Evolutionary conservation across 92 coral and sea anemone species (phyloP).

Genomic region (Porites cylindrica): DNA sequence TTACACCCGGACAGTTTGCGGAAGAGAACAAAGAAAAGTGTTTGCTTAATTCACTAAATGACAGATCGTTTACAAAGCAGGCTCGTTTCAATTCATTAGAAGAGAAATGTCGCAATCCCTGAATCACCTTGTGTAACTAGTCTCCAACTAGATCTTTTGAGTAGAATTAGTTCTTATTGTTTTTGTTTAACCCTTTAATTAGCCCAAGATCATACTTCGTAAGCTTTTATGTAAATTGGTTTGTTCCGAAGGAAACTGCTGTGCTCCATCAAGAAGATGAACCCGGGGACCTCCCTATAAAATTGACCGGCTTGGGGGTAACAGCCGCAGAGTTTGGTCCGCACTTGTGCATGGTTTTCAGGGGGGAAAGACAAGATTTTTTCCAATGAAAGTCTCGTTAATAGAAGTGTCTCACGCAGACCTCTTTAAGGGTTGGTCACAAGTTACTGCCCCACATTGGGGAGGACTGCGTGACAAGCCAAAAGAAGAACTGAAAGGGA

Average conservation of each 20-base stretch:
- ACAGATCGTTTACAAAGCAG: constrained; percentile 5
- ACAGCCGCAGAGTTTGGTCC: no score
- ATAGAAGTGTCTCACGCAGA: no score
- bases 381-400: no score
- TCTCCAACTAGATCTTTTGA: background rate
- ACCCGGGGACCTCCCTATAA: no score
- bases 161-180: background rate
- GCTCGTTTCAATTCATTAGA: background rate
- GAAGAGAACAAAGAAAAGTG: background rate
- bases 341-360: no score
- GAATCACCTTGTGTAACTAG: constrained; percentile 3
- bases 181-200: background rate
- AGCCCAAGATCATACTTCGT: background rate
- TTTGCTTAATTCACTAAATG: constrained; percentile 7
- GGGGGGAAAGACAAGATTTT: no score
- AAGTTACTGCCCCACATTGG: no score
- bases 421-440: no score
- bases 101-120: background rate
- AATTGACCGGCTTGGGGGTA: no score
- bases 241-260: background rate
- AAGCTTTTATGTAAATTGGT: background rate
- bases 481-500: no score
- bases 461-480: no score
- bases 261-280: no score
- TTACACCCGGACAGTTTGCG: background rate